Evolutionary conservation across 2,888 invertebrate genomes (phyloP).

Genomic region (Urechis unicinctus): DNA sequence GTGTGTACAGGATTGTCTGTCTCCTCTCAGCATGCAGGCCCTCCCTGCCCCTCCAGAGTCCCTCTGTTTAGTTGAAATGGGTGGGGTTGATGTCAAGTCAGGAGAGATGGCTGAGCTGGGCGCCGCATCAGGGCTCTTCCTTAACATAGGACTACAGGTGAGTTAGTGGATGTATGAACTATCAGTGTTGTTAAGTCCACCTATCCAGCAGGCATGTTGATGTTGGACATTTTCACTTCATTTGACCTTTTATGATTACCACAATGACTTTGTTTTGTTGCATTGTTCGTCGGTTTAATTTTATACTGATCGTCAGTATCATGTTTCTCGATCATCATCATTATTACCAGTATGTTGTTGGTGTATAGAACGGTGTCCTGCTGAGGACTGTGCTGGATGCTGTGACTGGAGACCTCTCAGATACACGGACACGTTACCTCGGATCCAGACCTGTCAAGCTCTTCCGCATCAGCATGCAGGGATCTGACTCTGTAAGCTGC

Average conservation of each 20-base stretch:
- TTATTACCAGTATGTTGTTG: constrained; percentile 15
- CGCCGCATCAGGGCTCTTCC: constrained; percentile 76
- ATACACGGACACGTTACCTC: constrained; percentile 92
- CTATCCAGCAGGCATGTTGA: too few species aligned
- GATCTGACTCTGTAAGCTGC: constrained; percentile 74
- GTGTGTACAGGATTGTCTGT: constrained; percentile 82
- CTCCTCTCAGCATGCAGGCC: constrained; percentile 93
- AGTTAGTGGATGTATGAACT: too few species aligned
- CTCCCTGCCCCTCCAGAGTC: constrained; percentile 94
- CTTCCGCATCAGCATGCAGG: constrained; percentile 92
- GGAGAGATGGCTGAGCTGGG: constrained; percentile 52
- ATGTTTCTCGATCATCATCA: not conserved
- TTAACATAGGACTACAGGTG: constrained; percentile 86
- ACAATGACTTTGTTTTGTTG: too few species aligned
- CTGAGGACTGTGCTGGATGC: constrained; percentile 89
- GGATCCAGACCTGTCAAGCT: constrained; percentile 93
- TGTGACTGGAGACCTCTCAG: constrained; percentile 91
- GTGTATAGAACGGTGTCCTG: constrained; percentile 89
- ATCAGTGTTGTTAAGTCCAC: too few species aligned
- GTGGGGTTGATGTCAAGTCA: constrained; percentile 60
- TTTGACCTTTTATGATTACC: too few species aligned
- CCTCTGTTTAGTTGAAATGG: constrained; percentile 83
- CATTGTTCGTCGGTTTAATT: too few species aligned
- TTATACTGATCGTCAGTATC: too few species aligned
- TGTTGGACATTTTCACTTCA: too few species aligned